Evolutionary conservation across 2,888 invertebrate genomes (phyloP), one percentile per base, ranked within the genome.

Genomic region (Thysanoteuthis rhombus): DNA sequence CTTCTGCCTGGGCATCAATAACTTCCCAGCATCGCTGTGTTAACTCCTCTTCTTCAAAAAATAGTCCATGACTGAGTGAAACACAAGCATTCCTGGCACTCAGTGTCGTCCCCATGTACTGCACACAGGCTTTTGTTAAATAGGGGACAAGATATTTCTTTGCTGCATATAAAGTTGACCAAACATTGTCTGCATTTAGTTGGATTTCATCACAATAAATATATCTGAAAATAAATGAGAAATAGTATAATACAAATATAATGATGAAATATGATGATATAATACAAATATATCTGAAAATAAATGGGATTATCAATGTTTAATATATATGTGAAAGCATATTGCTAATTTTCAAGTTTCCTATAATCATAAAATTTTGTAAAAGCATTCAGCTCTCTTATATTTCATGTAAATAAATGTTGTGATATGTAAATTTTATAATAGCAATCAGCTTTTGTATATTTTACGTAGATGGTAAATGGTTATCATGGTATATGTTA

Each of bases 61-160:
- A 98, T 95, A 99, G 98, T 95, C 99, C 99, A 97, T 99, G 99
- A 97, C 99, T 99, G 96, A 99, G 98, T 95, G 99, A 98, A 95
- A 99, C 98, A 97, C 99, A 99, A 95, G 99, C 99, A 97, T 99
- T 99, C 97, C 98, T 98, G 95, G 99, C 99, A 95, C 99, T 99
- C 95, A 99, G 98, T 97, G 99, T 99, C 95, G 99, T 99, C 97
- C 99, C 99, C 97, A 99, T 98, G 97, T 98, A 99, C 97, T 98
- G 98, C 95, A 99, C 99, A 97, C 99, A 99, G 89, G 99, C 98
- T 95, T 98, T 98, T 93, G 99, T 99, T 97, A 99, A 97, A 97
- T 99, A 98, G 93, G 99, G 99, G 94, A 99, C 99, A 96, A 99
- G 98, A 97, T 99, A 99, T 97, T 99, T 99, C 97, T 99, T 99